Evolutionary conservation across 1,140 invertebrate species (phyloP).

Genomic region (Agrilus planipennis): DNA sequence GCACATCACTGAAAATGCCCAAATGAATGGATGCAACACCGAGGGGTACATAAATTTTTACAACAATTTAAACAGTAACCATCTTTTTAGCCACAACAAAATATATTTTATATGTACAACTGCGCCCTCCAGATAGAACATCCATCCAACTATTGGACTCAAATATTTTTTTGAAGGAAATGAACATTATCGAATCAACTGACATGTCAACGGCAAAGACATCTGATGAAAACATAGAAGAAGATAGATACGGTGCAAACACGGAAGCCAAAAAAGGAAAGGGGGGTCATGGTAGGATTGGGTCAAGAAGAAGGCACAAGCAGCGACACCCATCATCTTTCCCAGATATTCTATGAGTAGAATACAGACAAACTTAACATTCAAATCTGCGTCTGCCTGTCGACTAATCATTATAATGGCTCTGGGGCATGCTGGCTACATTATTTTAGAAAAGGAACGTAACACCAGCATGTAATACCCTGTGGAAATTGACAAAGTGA

Average conservation of each 20-base stretch:
- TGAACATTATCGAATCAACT: slow-evolving; percentile 13
- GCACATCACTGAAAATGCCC: slow-evolving; percentile 33
- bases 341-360: too few relatives aligned
- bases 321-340: slow-evolving; percentile 18
- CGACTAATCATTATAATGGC: too few relatives aligned
- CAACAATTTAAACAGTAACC: background rate
- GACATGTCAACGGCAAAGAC: slow-evolving; percentile 11
- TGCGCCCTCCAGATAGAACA: slow-evolving; percentile 29
- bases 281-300: slow-evolving; percentile 20
- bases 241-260: slow-evolving; percentile 23
- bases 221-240: slow-evolving; percentile 16
- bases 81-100: slow-evolving; percentile 24
- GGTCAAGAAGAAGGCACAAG: slow-evolving; percentile 30
- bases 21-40: slow-evolving; percentile 32
- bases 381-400: too few relatives aligned
- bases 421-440: too few relatives aligned
- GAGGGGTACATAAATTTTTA: too few relatives aligned
- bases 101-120: slow-evolving; percentile 29
- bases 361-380: too few relatives aligned
- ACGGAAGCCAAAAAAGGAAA: slow-evolving; percentile 23
- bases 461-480: slow-evolving; percentile 26
- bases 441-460: too few relatives aligned
- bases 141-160: slow-evolving; percentile 27
- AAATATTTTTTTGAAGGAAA: slow-evolving; percentile 15
- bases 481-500: slow-evolving; percentile 23